Base-by-base conservation (phyloP, 2,888 invertebrate species). In the Philaethria dido region DNA sequence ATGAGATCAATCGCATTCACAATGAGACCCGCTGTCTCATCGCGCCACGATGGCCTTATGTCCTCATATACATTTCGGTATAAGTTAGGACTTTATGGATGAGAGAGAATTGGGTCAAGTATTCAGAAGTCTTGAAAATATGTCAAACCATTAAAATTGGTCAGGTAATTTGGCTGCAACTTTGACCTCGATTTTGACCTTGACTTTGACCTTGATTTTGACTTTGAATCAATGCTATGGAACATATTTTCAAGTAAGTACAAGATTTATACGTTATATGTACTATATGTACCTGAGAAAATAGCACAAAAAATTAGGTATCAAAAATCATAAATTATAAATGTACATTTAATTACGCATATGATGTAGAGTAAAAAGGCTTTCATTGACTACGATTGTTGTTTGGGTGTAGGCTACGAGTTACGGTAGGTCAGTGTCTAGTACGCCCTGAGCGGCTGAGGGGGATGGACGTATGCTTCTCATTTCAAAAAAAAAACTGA, bases 391-490 rank as follows among this genome's bases (percentile, higher is more conserved):
- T 29, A 9, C n/a, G 16, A 0, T 22, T 50, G 50, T 11, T 52
- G 52, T 16, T 16, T 4, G 29, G 29, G 29, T 16, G 52, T 11
- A 16, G 13, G 16, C 52, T 33, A 52, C 6, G 52, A 33, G 52
- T 52, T 52, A 29, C 16, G 52, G 16, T 52, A 52, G 52, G 52
- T 52, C 52, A 52, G 52, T 52, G 4, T 9, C 33, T 33, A 52
- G 52, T 52, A 52, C 52, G 52, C 52, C 52, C 52, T 0, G 16
- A 52, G 52, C 52, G 52, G 52, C 52, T 33, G 29, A 16, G 16
- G 11, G 29, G 16, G 52, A 11, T 18, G 16, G 52, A 33, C 29
- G 52, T 52, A 16, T 52, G 16, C 29, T 5, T 1, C 11, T 33
- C n/a, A 16, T 33, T 52, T 16, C 11, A 0, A 16, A 33, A 3